These are phyloP conservation scores for Caranx melampygus DNA, from an alignment of 2,113 vertebrate genomes.

Conservation along the genomic window DNA sequence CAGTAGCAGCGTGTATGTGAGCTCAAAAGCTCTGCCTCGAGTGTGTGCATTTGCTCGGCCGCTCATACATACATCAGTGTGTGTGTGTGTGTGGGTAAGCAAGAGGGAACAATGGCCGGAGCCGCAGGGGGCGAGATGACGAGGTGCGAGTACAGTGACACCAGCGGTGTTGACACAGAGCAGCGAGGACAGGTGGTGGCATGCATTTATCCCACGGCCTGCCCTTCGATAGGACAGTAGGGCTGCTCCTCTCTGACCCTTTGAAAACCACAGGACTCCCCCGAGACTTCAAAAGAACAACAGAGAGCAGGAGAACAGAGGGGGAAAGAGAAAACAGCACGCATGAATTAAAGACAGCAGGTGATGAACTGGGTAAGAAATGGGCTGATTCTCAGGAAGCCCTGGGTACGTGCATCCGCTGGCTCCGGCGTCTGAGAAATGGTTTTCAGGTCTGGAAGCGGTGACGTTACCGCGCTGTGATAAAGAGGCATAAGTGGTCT, in stretches of 20 bases:
- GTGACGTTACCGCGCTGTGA: neutral
- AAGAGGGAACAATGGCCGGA: conserved; percentile 43
- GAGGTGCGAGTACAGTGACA: conserved; percentile 67
- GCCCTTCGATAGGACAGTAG: conserved; percentile 67
- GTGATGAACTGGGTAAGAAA: conserved; percentile 60
- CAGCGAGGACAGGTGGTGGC: conserved; percentile 72
- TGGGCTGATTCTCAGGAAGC: conserved; percentile 45
- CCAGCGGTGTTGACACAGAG: conserved; percentile 73
- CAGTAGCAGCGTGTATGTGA: conserved; percentile 21
- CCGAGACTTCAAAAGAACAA: conserved; percentile 71
- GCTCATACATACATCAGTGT: conserved; percentile 24
- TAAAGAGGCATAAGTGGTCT: neutral
- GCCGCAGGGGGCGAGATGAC: conserved; percentile 26
- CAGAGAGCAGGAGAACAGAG: conserved; percentile 53
- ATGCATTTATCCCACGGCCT: conserved; percentile 51
- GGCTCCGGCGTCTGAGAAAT: conserved; percentile 23
- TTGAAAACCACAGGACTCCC: conserved; percentile 71
- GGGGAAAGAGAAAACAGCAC: conserved; percentile 67
- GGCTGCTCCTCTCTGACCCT: conserved; percentile 72
- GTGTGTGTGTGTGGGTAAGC: conserved; percentile 10
- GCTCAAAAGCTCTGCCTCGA: neutral
- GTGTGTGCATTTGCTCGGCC: conserved; percentile 40
- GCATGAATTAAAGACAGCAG: conserved; percentile 76
- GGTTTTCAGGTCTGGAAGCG: neutral
- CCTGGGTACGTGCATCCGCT: conserved; percentile 47